A percentile compares a stretch with the other conserved stretches of the same genome.
These are phyloP conservation scores for Catharus bicknelli DNA, from an alignment of 2,113 vertebrate genomes.

Conservation along the genomic window DNA sequence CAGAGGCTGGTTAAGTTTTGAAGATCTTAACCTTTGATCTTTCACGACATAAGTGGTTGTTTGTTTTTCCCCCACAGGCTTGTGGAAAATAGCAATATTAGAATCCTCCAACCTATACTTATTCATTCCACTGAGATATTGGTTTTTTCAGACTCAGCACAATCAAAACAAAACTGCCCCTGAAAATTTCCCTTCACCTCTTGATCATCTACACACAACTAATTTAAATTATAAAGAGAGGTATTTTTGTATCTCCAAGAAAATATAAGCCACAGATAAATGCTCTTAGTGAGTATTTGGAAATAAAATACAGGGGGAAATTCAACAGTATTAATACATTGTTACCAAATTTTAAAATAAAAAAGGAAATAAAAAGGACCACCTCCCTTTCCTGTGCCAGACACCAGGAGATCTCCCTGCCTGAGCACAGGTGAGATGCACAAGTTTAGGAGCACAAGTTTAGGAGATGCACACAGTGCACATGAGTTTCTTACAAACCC, in stretches of 20 bases:
- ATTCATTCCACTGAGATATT: neutral
- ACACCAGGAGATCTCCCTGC: neutral
- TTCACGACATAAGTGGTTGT: neutral
- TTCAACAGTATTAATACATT: neutral
- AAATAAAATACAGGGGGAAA: neutral
- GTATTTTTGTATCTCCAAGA: neutral
- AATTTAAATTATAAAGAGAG: neutral
- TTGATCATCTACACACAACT: neutral
- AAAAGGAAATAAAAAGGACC: neutral
- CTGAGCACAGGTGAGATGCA: neutral
- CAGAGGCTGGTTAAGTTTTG: neutral
- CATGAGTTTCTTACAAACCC: neutral
- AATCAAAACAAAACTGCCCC: neutral
- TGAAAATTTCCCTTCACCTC: neutral
- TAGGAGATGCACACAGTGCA: neutral
- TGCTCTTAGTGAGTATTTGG: neutral
- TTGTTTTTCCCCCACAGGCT: neutral
- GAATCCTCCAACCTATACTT: neutral
- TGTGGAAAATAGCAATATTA: neutral
- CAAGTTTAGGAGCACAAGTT: fast-evolving
- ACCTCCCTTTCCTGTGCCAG: neutral
- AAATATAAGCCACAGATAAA: neutral
- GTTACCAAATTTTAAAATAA: neutral
- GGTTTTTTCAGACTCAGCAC: neutral
- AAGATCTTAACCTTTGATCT: neutral